A percentile compares a stretch with the other conserved stretches of the same genome.
Evolutionary conservation across 2,113 vertebrate species (phyloP).

Genomic region (Oreochromis spilurus): DNA sequence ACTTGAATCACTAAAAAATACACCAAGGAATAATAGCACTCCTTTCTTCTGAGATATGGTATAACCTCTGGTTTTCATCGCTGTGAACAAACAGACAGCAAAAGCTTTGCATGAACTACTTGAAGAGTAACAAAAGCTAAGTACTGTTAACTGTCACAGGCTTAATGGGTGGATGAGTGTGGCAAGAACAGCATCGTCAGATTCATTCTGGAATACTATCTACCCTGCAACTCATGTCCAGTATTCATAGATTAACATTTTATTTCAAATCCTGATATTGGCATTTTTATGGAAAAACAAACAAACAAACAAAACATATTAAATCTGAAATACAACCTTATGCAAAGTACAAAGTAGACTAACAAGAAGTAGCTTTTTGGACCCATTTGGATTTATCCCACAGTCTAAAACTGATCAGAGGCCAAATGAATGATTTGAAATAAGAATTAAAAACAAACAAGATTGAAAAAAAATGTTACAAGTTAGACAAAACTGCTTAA

Average conservation of each 20-base stretch:
- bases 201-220: not conserved
- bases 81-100: not conserved
- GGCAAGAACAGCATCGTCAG: not conserved
- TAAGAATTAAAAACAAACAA: not conserved
- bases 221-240: not conserved
- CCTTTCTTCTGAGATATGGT: not conserved
- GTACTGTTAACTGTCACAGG: not conserved
- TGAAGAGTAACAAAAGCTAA: not conserved
- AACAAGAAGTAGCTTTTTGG: not conserved
- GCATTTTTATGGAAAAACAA: too few relatives aligned
- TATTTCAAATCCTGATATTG: not conserved
- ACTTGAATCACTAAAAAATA: not conserved
- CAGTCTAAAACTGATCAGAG: not conserved
- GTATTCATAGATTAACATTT: not conserved
- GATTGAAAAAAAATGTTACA: not conserved
- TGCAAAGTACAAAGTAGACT: not conserved
- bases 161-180: not conserved
- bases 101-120: not conserved
- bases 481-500: not conserved
- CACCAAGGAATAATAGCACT: not conserved
- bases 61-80: not conserved
- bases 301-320: not conserved
- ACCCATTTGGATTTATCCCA: not conserved
- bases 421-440: not conserved
- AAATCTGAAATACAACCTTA: not conserved